Conservation (phyloP, 2,797 vertebrate species). For the Merluccius polli region DNA sequence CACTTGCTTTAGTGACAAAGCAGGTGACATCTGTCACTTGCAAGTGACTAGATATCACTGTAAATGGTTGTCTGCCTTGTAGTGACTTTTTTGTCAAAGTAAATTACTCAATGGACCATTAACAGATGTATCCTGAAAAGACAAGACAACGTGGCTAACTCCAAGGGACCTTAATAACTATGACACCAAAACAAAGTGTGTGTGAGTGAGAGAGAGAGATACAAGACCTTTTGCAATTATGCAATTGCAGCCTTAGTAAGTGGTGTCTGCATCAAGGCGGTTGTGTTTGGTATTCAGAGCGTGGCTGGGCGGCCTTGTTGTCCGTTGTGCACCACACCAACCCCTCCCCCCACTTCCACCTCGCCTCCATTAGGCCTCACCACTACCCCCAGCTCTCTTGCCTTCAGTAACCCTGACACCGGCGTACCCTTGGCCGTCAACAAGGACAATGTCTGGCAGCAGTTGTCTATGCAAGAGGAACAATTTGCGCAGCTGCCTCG, state of each 20-base stretch:
- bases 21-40: no score
- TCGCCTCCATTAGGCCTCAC: conserved; percentile 24
- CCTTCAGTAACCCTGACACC: conserved; percentile 55
- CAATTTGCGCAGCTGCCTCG: conserved; percentile 29
- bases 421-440: conserved; percentile 59
- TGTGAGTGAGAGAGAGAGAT: neutral
- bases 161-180: neutral
- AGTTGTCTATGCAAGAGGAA: conserved; percentile 52
- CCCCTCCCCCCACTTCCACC: neutral
- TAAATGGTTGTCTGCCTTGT: neutral
- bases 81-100: neutral
- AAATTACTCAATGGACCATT: neutral
- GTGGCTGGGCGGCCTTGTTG: conserved; percentile 2
- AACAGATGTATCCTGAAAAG: neutral
- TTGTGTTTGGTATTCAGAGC: conserved; percentile 54
- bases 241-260: conserved; percentile 8
- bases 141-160: neutral
- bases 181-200: neutral
- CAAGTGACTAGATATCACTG: no score
- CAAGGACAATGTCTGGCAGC: conserved; percentile 59
- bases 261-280: conserved; percentile 22
- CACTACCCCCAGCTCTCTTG: conserved; percentile 32
- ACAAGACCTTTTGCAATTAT: neutral
- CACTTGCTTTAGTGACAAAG: no score
- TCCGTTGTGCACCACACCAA: neutral